Base-by-base conservation (phyloP, 2,113 vertebrate genomes). In the Baryphthengus martii region DNA sequence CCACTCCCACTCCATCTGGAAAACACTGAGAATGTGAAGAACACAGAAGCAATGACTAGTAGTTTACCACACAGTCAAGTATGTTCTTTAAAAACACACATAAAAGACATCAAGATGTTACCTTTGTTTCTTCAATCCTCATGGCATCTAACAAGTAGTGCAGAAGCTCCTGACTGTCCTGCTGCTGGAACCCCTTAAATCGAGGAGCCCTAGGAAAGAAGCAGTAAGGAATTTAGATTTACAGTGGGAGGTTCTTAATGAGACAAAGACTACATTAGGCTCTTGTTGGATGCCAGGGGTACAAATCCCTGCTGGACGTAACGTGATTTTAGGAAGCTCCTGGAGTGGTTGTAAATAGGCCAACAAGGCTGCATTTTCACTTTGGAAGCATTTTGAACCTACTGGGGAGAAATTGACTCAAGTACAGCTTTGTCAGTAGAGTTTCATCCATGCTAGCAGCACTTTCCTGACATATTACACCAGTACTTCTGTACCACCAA, bases 131-230 rank as follows among this genome's bases (percentile, higher is more conserved):
- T 96, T 99, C 99, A 82, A 99, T 98, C 93, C 99, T 98, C 96
- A 99, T 98, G 20, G 99, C 98, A 98, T 99, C 99, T 96, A 99
- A 95, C 78, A 99, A 96, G 96, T 99, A 99, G 92, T 99, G 99
- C 81, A 99, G 98, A 65, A 99, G 98, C 93, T 99, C 99, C 96
- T 99, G 99, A 95, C 99, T 99, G 98, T 99, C 99, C 94, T 99
- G 99, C 84, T 99, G 99, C 97, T 99, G 99, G 97, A 99, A 99
- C 45, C 99, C 99, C 94, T 99, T 99, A 98, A 99, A 99, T n/a
- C 99, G 98, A 65, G 99, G 99, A 47, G 99, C 99, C 96, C 99
- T 99, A 21, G 1, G 6, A 50, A 85, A 89, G 80, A 72, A 91
- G 44, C 9, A 8, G 68, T 17, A 53, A 92, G 74, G 92, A 75